Percentiles rank a stretch among this genome's conserved stretches.
phyloP scores from a whole-genome alignment of 2,113 vertebrate species.

The Nesogale talazaci region DNA sequence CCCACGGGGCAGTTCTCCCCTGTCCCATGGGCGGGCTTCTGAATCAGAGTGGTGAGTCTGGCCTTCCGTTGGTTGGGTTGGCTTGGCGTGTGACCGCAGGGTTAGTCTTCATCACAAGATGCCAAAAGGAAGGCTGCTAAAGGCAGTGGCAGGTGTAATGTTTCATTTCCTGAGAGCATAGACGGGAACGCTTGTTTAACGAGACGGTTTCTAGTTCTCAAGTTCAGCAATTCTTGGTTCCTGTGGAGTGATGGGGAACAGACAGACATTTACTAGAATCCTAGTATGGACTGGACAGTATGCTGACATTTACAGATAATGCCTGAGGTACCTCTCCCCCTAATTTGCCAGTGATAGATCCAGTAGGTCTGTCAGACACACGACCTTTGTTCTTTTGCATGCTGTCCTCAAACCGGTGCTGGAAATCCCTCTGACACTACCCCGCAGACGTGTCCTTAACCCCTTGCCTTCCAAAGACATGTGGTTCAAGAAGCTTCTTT shows the following conservation, averaged over 20 bases:
- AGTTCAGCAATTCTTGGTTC: not conserved
- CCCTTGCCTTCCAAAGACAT: conserved; percentile 9
- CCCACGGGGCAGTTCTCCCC: no score
- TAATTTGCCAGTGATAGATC: not conserved
- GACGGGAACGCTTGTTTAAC: conserved; percentile 48
- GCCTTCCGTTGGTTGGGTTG: not conserved
- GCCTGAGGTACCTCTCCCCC: not conserved
- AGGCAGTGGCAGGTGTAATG: conserved; percentile 54
- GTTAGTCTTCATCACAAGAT: conserved; percentile 69
- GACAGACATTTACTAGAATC: not conserved
- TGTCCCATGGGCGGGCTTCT: no score
- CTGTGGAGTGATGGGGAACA: not conserved
- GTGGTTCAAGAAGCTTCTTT: conserved; percentile 1
- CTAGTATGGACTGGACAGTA: no score
- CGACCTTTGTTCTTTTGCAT: not conserved
- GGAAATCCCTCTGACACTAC: not conserved
- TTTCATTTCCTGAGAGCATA: conserved; percentile 68
- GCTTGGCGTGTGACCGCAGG: conserved; percentile 62
- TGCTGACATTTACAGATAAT: not conserved
- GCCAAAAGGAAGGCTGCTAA: conserved; percentile 66
- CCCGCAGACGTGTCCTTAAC: not conserved
- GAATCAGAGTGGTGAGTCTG: no score
- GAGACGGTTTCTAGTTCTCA: conserved; percentile 22
- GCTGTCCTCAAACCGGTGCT: not conserved
- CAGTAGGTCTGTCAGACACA: not conserved